phyloP scores from a whole-genome alignment of 2,113 vertebrate species.

The Thunnus thynnus region DNA sequence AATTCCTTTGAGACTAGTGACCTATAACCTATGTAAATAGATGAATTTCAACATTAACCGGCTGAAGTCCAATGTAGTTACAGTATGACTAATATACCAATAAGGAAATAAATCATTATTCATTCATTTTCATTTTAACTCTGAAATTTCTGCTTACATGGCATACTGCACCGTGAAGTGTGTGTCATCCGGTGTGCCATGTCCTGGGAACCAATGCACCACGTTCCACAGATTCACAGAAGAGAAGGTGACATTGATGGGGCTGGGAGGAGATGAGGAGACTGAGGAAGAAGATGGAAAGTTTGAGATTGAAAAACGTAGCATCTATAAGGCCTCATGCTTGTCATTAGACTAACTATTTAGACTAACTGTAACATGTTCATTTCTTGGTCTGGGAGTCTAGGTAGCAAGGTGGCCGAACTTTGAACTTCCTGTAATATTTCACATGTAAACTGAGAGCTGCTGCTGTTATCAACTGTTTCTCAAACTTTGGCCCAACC shows the following conservation, averaged over 20 bases:
- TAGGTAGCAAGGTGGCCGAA: too few species aligned
- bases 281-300: conserved; percentile 27
- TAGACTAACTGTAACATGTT: too few species aligned
- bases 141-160: conserved; percentile 84
- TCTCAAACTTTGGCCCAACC: not conserved
- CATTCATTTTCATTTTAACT: not conserved
- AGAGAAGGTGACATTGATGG: conserved; percentile 85
- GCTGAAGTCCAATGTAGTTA: not conserved
- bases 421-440: not conserved
- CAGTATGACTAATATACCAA: not conserved
- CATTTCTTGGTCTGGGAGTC: too few species aligned
- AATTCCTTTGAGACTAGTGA: not conserved
- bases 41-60: not conserved
- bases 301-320: too few species aligned
- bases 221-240: conserved; percentile 91
- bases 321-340: too few species aligned
- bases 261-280: conserved; percentile 58
- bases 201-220: conserved; percentile 88
- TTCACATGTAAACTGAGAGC: not conserved
- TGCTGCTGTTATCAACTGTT: not conserved
- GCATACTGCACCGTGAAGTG: conserved; percentile 89
- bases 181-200: conserved; percentile 65
- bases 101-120: not conserved
- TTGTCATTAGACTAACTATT: too few species aligned
- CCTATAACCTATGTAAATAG: not conserved